Conservation (phyloP, 2,797 vertebrate species). For the Parauchenoglanis punctatus region DNA sequence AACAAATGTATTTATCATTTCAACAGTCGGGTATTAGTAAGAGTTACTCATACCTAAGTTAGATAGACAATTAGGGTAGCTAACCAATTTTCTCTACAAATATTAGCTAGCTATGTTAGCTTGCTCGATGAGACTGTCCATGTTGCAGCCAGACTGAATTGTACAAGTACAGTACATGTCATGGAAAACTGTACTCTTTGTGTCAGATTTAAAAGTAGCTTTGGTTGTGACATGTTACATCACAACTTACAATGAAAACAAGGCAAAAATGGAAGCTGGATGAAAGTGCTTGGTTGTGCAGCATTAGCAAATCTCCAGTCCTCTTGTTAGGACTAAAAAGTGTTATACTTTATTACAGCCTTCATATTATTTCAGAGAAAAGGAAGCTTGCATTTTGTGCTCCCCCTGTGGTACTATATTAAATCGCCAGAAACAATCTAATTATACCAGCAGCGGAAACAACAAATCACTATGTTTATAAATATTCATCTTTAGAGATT, state of each 20-base stretch:
- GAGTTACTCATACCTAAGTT: neutral
- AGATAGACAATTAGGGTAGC: neutral
- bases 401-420: slow-evolving; percentile 8
- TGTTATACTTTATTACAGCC: slow-evolving; percentile 12
- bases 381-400: neutral
- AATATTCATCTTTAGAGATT: slow-evolving; percentile 29
- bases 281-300: neutral
- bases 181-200: neutral
- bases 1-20: neutral
- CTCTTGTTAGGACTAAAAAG: slow-evolving; percentile 12
- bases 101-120: neutral
- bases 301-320: neutral
- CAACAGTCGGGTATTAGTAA: neutral
- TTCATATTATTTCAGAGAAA: slow-evolving; percentile 26
- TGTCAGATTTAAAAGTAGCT: neutral
- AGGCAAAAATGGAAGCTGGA: neutral
- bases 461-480: slow-evolving; percentile 15
- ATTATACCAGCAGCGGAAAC: slow-evolving; percentile 25
- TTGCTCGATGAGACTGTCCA: neutral
- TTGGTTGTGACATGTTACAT: neutral
- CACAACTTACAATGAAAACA: neutral
- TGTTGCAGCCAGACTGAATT: neutral
- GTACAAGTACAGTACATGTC: neutral
- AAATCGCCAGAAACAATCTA: slow-evolving; percentile 16
- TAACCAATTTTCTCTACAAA: neutral